phyloP scores from a whole-genome alignment of 2,113 vertebrate species.

The Scatophagus argus region DNA sequence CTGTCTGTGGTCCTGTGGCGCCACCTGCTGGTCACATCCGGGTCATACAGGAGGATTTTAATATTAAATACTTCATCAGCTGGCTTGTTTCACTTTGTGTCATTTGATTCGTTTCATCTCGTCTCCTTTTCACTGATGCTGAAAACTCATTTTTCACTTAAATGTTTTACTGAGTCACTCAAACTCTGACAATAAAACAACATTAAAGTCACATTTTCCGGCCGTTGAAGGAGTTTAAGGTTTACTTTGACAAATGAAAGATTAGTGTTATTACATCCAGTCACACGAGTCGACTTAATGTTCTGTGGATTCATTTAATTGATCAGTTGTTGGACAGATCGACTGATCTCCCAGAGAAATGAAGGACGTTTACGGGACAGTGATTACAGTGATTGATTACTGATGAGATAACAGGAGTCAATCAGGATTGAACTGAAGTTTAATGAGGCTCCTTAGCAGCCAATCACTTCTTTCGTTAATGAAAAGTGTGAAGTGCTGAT shows the following conservation, averaged over 20 bases:
- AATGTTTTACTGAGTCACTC: no score
- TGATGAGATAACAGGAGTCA: not conserved
- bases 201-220: no score
- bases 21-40: not conserved
- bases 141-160: no score
- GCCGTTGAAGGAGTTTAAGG: no score
- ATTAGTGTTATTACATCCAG: not conserved
- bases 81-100: no score
- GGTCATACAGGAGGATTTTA: not conserved
- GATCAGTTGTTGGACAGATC: no score
- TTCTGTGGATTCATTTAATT: not conserved
- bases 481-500: not conserved
- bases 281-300: not conserved
- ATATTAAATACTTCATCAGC: no score
- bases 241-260: no score
- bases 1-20: not conserved
- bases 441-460: not conserved
- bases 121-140: no score
- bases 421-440: not conserved
- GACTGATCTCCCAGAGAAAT: no score
- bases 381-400: not conserved
- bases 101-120: no score
- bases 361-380: not conserved
- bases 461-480: not conserved
- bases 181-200: no score